Conservation (phyloP, 2,113 vertebrate species). For the Platysternon megacephalum region DNA sequence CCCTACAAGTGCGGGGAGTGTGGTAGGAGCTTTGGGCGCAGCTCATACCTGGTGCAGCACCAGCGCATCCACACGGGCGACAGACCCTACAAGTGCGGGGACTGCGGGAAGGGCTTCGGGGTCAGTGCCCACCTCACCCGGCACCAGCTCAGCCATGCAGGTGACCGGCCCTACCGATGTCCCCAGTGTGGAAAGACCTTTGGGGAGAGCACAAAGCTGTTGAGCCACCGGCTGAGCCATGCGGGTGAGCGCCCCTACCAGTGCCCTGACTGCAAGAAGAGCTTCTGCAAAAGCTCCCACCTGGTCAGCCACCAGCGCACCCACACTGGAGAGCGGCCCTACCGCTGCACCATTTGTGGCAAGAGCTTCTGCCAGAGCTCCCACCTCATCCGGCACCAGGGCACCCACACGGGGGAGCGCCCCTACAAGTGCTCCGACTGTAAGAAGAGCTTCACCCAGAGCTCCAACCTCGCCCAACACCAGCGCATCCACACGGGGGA, state of each 20-base stretch:
- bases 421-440: background rate
- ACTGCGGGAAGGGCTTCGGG: background rate
- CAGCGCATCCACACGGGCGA: constrained; percentile 63
- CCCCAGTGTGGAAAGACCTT: background rate
- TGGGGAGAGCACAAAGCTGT: background rate
- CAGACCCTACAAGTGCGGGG: constrained; percentile 35
- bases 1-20: background rate
- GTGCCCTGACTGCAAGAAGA: background rate
- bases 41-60: background rate
- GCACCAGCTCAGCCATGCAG: background rate
- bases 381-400: background rate
- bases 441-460: background rate
- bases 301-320: background rate
- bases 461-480: background rate
- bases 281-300: background rate
- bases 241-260: background rate
- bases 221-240: background rate
- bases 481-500: background rate
- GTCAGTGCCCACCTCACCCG: background rate
- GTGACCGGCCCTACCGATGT: background rate
- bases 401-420: background rate
- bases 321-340: background rate
- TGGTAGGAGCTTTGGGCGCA: background rate
- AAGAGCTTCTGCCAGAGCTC: background rate
- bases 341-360: background rate